phyloP scores from a whole-genome alignment of 2,797 vertebrate genomes.

The Scarus forsteni region DNA sequence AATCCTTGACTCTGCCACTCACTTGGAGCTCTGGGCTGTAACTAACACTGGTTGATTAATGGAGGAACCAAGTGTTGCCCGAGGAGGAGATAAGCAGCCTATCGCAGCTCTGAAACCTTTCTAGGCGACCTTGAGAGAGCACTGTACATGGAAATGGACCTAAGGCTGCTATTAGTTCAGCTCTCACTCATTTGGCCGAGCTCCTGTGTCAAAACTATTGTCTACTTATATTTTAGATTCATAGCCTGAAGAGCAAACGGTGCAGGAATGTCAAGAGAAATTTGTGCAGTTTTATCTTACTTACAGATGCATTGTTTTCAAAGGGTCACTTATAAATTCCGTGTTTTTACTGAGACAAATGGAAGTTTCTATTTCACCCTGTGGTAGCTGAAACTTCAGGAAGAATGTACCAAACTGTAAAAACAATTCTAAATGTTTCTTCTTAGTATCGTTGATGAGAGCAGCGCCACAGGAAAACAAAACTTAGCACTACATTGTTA shows the following conservation, averaged over 20 bases:
- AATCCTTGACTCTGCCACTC: slow-evolving; percentile 65
- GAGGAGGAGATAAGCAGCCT: slow-evolving; percentile 80
- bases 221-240: slow-evolving; percentile 52
- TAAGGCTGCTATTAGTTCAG: slow-evolving; percentile 72
- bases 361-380: too few species aligned
- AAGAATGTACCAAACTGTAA: too few species aligned
- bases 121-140: slow-evolving; percentile 77
- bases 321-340: slow-evolving; percentile 7
- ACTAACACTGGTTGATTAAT: slow-evolving; percentile 80
- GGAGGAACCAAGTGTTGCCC: slow-evolving; percentile 67
- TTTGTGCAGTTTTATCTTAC: slow-evolving; percentile 33
- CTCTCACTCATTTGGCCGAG: slow-evolving; percentile 66
- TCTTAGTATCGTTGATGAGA: too few species aligned
- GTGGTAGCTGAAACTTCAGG: too few species aligned
- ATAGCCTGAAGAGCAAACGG: slow-evolving; percentile 41
- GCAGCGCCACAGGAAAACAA: too few species aligned
- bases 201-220: slow-evolving; percentile 65
- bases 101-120: slow-evolving; percentile 63
- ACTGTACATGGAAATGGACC: slow-evolving; percentile 77
- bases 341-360: neutral
- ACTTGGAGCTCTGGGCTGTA: slow-evolving; percentile 62
- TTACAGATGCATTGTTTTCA: slow-evolving; percentile 27
- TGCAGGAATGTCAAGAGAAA: slow-evolving; percentile 46
- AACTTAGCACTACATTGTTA: too few species aligned
- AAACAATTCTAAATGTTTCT: too few species aligned